These are phyloP conservation scores for Oxyscelio sp. DNA, from an alignment of 2,888 invertebrate genomes.

Conservation along the genomic window DNA sequence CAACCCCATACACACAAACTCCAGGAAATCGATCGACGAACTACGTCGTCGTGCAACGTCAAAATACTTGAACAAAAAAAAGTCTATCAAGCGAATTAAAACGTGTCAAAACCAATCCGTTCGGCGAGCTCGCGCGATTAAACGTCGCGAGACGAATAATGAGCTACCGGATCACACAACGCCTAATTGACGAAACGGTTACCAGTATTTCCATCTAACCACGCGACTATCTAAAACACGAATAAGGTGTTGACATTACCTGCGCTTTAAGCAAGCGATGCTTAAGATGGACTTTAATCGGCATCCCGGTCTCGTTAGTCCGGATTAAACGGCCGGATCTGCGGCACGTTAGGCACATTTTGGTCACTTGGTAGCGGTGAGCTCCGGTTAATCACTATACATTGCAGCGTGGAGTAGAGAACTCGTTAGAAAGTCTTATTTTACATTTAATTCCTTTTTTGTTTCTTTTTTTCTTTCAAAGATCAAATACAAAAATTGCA, in stretches of 20 bases:
- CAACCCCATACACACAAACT: slow-evolving; percentile 23
- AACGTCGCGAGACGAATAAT: slow-evolving; percentile 5
- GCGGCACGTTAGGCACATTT: slow-evolving; percentile 69
- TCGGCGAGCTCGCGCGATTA: background rate
- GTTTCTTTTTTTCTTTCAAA: slow-evolving; percentile 27
- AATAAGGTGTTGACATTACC: slow-evolving; percentile 68
- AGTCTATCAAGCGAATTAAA: slow-evolving; percentile 1
- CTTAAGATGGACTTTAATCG: slow-evolving; percentile 64
- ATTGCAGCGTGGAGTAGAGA: slow-evolving; percentile 68
- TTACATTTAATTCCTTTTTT: slow-evolving; percentile 52
- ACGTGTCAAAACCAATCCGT: slow-evolving; percentile 1
- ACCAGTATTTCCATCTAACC: slow-evolving; percentile 51
- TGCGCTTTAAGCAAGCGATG: slow-evolving; percentile 63
- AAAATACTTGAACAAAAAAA: background rate
- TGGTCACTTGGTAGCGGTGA: slow-evolving; percentile 62
- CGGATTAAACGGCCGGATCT: slow-evolving; percentile 69
- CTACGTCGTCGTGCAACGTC: slow-evolving; percentile 28
- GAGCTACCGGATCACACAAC: slow-evolving; percentile 17
- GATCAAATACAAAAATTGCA: slow-evolving; percentile 56
- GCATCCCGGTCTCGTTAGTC: slow-evolving; percentile 64
- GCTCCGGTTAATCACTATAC: slow-evolving; percentile 69
- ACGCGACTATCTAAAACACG: slow-evolving; percentile 67
- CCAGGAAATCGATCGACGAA: slow-evolving; percentile 43
- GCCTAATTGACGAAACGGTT: slow-evolving; percentile 36
- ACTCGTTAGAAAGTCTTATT: slow-evolving; percentile 73